phyloP scores from a whole-genome alignment of 1,140 invertebrate species.

The Idris sp. region DNA sequence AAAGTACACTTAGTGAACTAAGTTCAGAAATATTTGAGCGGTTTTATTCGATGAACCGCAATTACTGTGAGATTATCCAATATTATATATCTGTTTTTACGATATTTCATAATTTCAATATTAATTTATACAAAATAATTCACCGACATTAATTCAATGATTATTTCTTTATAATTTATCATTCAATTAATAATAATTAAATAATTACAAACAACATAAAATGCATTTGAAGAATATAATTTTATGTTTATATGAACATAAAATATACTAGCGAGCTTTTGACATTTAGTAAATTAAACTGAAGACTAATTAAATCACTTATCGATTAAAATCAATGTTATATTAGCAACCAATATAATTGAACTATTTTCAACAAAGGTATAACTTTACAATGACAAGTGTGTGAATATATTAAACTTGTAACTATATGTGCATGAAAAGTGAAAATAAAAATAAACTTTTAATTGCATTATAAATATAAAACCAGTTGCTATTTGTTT shows the following conservation, averaged over 20 bases:
- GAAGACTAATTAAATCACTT: too few relatives aligned
- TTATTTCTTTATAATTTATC: too few relatives aligned
- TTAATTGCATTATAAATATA: conserved; percentile 7
- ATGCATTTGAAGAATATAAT: too few relatives aligned
- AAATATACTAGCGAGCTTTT: too few relatives aligned
- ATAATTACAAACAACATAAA: too few relatives aligned
- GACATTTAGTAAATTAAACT: too few relatives aligned
- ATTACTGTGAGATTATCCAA: conserved; percentile 8
- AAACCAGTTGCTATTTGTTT: conserved; percentile 3
- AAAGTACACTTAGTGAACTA: conserved; percentile 29
- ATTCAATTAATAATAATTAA: too few relatives aligned
- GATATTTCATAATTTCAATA: conserved; percentile 5
- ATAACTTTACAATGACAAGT: too few relatives aligned
- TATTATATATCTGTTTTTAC: conserved; percentile 14
- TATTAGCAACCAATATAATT: too few relatives aligned
- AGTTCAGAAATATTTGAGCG: conserved; percentile 27
- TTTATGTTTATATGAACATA: too few relatives aligned
- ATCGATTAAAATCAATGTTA: too few relatives aligned
- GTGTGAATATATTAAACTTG: too few relatives aligned
- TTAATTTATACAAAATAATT: conserved; percentile 11
- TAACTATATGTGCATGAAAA: not conserved
- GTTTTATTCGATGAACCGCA: not conserved
- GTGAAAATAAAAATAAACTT: not conserved
- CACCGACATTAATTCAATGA: not conserved
- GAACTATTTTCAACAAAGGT: not conserved